These are phyloP conservation scores for Dynastes tityus DNA, from an alignment of 2,888 invertebrate genomes.

Conservation along the genomic window DNA sequence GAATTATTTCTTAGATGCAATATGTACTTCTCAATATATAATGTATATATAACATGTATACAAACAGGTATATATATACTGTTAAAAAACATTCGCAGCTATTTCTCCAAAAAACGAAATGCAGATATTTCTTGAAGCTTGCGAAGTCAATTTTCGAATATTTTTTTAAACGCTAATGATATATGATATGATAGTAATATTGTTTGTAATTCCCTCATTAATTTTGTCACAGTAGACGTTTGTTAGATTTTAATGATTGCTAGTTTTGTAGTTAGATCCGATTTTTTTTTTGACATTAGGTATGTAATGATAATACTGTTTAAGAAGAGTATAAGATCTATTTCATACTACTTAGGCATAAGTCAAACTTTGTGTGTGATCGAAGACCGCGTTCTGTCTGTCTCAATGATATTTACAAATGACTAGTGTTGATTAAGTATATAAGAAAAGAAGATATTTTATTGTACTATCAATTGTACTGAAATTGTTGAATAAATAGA, in stretches of 20 bases:
- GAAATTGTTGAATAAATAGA: constrained; percentile 57
- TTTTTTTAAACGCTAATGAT: constrained; percentile 4
- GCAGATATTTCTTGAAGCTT: too few species aligned
- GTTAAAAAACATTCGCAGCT: too few species aligned
- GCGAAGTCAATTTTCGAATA: constrained; percentile 37
- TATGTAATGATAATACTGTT: constrained; percentile 26
- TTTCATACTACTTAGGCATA: constrained; percentile 36
- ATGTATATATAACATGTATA: too few species aligned
- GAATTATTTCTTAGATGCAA: too few species aligned
- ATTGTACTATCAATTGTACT: constrained; percentile 54
- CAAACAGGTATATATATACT: too few species aligned
- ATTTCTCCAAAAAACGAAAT: not conserved
- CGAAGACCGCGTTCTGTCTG: constrained; percentile 27
- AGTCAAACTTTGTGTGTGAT: constrained; percentile 45
- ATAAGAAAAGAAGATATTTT: constrained; percentile 50
- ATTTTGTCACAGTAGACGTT: constrained; percentile 38
- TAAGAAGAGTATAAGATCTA: constrained; percentile 43
- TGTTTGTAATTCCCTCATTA: constrained; percentile 9
- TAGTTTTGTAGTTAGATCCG: constrained; percentile 44
- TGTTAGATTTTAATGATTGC: constrained; percentile 39
- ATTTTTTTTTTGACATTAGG: constrained; percentile 45
- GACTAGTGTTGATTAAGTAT: constrained; percentile 50
- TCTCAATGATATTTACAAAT: constrained; percentile 48
- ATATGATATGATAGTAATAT: too few species aligned
- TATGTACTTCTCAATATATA: too few species aligned